Percentiles rank a stretch among this genome's conserved stretches.
Evolutionary conservation across 2,888 invertebrate species (phyloP).

Genomic region (Sisyra nigra): DNA sequence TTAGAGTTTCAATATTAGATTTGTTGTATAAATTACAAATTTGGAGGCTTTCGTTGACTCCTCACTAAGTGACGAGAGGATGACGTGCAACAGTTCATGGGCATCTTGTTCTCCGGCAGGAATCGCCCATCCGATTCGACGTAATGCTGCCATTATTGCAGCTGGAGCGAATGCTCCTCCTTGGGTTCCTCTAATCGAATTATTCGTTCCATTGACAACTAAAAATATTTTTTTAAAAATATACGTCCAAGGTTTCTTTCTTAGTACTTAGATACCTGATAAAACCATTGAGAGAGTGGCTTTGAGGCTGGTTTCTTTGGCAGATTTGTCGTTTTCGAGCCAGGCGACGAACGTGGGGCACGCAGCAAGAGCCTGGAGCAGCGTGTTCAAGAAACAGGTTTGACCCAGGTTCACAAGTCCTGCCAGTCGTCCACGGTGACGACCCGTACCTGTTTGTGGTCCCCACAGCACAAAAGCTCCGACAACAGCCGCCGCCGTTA

Average conservation of each 20-base stretch:
- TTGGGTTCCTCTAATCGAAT: conserved; percentile 41
- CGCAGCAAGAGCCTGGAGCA: conserved; percentile 79
- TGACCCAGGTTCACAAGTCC: conserved; percentile 84
- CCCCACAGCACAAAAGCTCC: conserved; percentile 76
- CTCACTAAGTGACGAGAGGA: conserved; percentile 80
- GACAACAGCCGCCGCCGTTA: conserved; percentile 65
- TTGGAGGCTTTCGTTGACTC: conserved; percentile 48
- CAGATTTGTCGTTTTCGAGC: conserved; percentile 50
- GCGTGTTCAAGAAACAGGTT: conserved; percentile 84
- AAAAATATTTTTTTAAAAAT: conserved; percentile 12
- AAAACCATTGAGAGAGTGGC: conserved; percentile 57
- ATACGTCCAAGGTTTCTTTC: background rate
- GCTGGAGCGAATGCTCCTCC: conserved; percentile 42
- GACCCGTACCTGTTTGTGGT: conserved; percentile 41
- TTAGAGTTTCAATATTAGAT: background rate
- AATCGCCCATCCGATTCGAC: conserved; percentile 70
- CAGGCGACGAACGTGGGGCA: conserved; percentile 73
- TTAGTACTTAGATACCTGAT: conserved; percentile 35
- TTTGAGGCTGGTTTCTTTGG: conserved; percentile 53
- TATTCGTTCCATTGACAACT: conserved; percentile 60
- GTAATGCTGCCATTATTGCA: conserved; percentile 56
- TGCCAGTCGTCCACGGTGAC: conserved; percentile 50
- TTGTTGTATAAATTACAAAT: conserved; percentile 28
- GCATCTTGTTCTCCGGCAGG: conserved; percentile 86
- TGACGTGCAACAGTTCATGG: conserved; percentile 79